Conservation (phyloP, 1,140 invertebrate species). For the Gonioctena quinquepunctata region DNA sequence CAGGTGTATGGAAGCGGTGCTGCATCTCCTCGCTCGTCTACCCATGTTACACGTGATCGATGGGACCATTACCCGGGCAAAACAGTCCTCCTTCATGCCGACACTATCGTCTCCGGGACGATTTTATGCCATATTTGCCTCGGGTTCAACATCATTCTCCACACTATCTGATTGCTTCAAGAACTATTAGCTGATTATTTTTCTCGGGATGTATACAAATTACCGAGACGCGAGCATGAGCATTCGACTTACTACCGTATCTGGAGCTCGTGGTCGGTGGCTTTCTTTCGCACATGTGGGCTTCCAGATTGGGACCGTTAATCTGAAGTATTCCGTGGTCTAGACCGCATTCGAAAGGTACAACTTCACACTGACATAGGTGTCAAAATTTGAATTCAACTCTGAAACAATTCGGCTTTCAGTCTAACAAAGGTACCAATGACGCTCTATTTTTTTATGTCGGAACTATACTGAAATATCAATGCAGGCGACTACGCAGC, state of each 20-base stretch:
- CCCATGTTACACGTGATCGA: constrained; percentile 37
- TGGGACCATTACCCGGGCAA: constrained; percentile 32
- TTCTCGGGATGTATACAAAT: constrained; percentile 14
- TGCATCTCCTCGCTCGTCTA: constrained; percentile 29
- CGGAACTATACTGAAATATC: too few species aligned
- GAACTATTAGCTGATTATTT: constrained; percentile 21
- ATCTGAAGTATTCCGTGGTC: too few species aligned
- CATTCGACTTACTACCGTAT: background rate
- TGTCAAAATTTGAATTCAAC: too few species aligned
- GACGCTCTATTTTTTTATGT: too few species aligned
- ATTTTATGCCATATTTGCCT: constrained; percentile 33
- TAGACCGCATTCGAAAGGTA: too few species aligned
- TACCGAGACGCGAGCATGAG: background rate
- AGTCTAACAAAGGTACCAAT: too few species aligned
- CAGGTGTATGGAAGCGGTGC: constrained; percentile 28
- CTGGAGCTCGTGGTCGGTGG: background rate
- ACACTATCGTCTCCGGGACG: constrained; percentile 27
- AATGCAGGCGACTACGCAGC: too few species aligned
- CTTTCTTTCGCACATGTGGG: background rate
- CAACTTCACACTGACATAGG: too few species aligned
- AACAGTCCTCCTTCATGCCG: constrained; percentile 27
- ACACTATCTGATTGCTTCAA: constrained; percentile 17
- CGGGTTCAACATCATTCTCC: background rate
- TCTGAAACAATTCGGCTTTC: too few species aligned
- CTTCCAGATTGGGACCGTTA: too few species aligned